These are phyloP conservation scores for Papilio xuthus DNA, from an alignment of 1,140 invertebrate genomes.

Conservation along the genomic window DNA sequence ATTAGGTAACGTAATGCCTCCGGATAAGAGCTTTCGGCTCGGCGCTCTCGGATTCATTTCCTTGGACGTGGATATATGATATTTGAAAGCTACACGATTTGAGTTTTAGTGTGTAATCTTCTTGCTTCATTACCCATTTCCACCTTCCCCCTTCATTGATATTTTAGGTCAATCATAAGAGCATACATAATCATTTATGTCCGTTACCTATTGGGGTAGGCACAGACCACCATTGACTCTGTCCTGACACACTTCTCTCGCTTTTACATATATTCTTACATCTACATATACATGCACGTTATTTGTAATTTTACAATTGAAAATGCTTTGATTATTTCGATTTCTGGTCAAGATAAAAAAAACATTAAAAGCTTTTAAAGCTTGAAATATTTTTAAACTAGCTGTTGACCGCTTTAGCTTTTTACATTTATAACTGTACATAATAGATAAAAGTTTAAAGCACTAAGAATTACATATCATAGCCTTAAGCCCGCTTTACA, in stretches of 20 bases:
- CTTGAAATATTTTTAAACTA: too few species aligned
- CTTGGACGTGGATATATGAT: background rate
- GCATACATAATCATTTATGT: too few species aligned
- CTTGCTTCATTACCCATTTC: background rate
- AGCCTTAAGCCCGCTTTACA: background rate
- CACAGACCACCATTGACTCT: too few species aligned
- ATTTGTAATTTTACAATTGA: too few species aligned
- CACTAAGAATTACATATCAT: background rate
- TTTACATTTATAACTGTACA: background rate
- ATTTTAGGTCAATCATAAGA: too few species aligned
- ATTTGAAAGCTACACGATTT: background rate
- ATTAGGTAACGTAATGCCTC: background rate
- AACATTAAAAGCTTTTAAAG: too few species aligned
- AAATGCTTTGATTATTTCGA: too few species aligned
- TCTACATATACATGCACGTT: too few species aligned
- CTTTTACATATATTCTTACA: too few species aligned
- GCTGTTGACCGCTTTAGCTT: background rate
- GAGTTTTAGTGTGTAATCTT: background rate
- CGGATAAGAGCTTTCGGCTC: background rate
- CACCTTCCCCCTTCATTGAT: background rate
- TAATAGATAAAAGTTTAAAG: background rate
- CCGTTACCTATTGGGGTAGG: too few species aligned
- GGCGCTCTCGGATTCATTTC: slow-evolving; percentile 10
- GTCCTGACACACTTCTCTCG: too few species aligned
- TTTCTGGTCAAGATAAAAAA: too few species aligned